Conservation (phyloP, 2,888 invertebrate species). For the Drosophila sordidula region DNA sequence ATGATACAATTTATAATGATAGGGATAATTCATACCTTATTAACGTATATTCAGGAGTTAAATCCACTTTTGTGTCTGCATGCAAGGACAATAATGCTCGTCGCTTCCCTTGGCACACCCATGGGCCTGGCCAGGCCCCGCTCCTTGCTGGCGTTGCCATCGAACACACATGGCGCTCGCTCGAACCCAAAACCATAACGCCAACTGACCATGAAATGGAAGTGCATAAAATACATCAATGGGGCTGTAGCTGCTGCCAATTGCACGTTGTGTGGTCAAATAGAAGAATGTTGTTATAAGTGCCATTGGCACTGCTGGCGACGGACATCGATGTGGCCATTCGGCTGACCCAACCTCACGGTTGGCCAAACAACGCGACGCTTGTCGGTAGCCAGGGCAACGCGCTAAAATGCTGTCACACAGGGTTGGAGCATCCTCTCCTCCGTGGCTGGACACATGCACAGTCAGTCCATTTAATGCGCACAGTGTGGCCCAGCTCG, state of each 20-base stretch:
- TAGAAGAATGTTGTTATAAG: constrained; percentile 49
- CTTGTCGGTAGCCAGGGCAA: constrained; percentile 39
- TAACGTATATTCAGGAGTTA: too few species aligned
- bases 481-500: constrained; percentile 19
- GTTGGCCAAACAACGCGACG: constrained; percentile 17
- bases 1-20: too few species aligned
- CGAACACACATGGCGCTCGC: constrained; percentile 62
- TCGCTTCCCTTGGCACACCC: neutral
- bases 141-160: constrained; percentile 38
- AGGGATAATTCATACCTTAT: too few species aligned
- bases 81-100: neutral
- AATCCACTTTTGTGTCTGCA: neutral
- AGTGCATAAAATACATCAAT: constrained; percentile 77
- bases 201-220: constrained; percentile 79
- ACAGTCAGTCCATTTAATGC: constrained; percentile 21
- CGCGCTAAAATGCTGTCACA: constrained; percentile 10
- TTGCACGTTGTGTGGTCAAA: constrained; percentile 76
- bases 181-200: constrained; percentile 61
- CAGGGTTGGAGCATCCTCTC: neutral
- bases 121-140: neutral
- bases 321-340: constrained; percentile 26
- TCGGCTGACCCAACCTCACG: constrained; percentile 5
- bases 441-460: constrained; percentile 17
- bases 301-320: constrained; percentile 31
- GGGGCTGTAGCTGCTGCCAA: constrained; percentile 62